Conservation (phyloP, 2,888 invertebrate species). For the Tachina grossa region DNA sequence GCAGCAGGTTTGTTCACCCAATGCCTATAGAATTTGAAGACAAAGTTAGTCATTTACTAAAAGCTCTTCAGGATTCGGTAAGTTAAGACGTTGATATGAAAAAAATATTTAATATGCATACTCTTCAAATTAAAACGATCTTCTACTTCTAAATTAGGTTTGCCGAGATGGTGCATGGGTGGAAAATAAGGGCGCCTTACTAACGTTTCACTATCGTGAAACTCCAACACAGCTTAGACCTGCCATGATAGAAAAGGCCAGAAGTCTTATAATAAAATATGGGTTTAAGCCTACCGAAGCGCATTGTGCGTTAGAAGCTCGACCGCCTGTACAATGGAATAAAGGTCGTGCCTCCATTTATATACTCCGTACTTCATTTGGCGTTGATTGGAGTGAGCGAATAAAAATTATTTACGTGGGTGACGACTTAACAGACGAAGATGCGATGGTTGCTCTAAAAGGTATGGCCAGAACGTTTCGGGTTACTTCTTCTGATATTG, state of each 20-base stretch:
- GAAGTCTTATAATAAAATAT: conserved; percentile 88
- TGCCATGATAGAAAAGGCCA: conserved; percentile 88
- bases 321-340: conserved; percentile 95
- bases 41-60: conserved; percentile 90
- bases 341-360: conserved; percentile 95
- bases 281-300: conserved; percentile 92
- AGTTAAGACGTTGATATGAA: conserved; percentile 44
- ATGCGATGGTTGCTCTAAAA: conserved; percentile 94
- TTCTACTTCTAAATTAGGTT: conserved; percentile 82
- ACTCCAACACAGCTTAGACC: conserved; percentile 88
- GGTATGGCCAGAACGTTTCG: conserved; percentile 97
- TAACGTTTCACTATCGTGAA: conserved; percentile 94
- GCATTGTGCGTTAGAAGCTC: conserved; percentile 94
- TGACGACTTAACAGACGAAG: conserved; percentile 94
- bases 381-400: conserved; percentile 95
- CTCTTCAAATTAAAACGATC: neutral
- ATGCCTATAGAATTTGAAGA: conserved; percentile 93
- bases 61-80: conserved; percentile 91
- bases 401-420: conserved; percentile 95
- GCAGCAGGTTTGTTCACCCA: conserved; percentile 94
- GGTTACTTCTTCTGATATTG: conserved; percentile 92
- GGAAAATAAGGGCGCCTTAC: conserved; percentile 93
- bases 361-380: conserved; percentile 94
- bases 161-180: conserved; percentile 96
- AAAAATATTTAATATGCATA: neutral